Evolutionary conservation across 1,140 invertebrate species (phyloP).

Genomic region (Lamellibrachia luymesi): DNA sequence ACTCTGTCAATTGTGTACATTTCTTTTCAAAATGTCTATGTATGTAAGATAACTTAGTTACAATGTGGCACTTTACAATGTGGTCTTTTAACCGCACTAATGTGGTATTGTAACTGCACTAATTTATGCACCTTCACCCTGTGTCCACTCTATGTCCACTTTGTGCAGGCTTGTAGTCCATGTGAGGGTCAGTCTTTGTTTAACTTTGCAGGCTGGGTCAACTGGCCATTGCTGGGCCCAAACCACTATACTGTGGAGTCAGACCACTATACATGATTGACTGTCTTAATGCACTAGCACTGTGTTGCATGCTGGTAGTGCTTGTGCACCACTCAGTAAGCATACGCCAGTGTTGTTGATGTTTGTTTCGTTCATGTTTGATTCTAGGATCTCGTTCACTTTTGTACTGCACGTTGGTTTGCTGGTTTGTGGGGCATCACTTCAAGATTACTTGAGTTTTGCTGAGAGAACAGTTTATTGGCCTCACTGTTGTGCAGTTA

Average conservation of each 20-base stretch:
- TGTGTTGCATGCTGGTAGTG: not conserved
- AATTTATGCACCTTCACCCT: not conserved
- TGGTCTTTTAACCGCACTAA: not conserved
- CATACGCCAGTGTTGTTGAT: not conserved
- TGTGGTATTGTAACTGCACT: not conserved
- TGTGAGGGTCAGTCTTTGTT: not conserved
- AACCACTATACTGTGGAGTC: not conserved
- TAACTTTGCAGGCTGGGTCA: not conserved
- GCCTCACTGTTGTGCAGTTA: not conserved
- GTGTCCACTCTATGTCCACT: not conserved
- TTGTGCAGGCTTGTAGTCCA: not conserved
- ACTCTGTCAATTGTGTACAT: not conserved
- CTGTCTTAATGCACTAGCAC: not conserved
- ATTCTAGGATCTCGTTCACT: not conserved
- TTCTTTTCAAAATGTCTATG: not conserved
- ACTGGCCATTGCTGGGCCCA: not conserved
- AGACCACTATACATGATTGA: not conserved
- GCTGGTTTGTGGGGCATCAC: not conserved
- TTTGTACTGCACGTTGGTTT: not conserved
- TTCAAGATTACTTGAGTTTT: not conserved
- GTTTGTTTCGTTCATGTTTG: not conserved
- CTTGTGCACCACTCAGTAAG: not conserved
- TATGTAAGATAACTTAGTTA: not conserved
- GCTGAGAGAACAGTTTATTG: not conserved
- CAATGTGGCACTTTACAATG: not conserved